Conservation (phyloP, 2,888 invertebrate genomes). For the Pseudococcus jackbeardsleyi region DNA sequence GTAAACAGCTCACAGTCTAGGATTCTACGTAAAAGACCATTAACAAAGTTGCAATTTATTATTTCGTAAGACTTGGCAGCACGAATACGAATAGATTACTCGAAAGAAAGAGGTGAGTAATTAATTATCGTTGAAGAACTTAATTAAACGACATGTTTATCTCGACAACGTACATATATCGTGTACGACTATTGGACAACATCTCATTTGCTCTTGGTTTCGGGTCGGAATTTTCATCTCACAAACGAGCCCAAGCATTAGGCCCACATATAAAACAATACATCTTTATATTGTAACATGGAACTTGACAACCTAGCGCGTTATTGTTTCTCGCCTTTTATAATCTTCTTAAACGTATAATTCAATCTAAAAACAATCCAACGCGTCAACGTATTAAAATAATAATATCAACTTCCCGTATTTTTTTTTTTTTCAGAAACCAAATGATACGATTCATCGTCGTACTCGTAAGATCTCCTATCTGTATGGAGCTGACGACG, state of each 20-base stretch:
- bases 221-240: neutral
- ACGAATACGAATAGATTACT: slow-evolving; percentile 11
- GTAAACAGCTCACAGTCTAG: neutral
- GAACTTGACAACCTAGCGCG: neutral
- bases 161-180: slow-evolving; percentile 5
- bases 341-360: slow-evolving; percentile 51
- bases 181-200: neutral
- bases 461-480: neutral
- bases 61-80: slow-evolving; percentile 3
- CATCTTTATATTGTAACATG: neutral
- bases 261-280: neutral
- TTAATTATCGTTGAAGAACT: slow-evolving; percentile 32
- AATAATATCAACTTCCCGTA: slow-evolving; percentile 34
- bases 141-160: slow-evolving; percentile 41
- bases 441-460: neutral
- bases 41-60: slow-evolving; percentile 27
- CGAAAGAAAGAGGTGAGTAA: neutral
- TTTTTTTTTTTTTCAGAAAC: neutral
- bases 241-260: neutral
- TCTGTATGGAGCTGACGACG: neutral
- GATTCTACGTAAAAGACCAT: neutral
- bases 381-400: slow-evolving; percentile 17
- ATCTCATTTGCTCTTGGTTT: neutral
- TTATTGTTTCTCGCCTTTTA: slow-evolving; percentile 53
- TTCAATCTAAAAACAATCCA: slow-evolving; percentile 55